Conservation (phyloP, 2,797 vertebrate genomes). For the Scolopax rusticola region DNA sequence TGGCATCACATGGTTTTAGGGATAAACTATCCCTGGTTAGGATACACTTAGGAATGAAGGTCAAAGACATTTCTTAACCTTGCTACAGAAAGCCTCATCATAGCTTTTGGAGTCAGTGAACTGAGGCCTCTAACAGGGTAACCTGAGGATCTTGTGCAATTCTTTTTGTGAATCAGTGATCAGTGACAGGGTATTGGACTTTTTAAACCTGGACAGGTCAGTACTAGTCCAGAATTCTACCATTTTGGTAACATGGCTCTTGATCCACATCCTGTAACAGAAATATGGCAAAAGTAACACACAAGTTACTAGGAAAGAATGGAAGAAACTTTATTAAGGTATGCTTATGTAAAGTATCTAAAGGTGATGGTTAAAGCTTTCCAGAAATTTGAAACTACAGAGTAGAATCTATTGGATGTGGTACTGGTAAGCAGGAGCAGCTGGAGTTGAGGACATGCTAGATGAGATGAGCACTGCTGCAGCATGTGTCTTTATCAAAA, state of each 20-base stretch:
- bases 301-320: neutral
- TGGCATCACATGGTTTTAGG: neutral
- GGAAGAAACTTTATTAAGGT: neutral
- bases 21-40: neutral
- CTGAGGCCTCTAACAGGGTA: neutral
- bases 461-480: neutral
- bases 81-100: neutral
- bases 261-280: neutral
- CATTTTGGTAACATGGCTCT: neutral
- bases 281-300: neutral
- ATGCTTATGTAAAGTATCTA: neutral
- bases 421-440: neutral
- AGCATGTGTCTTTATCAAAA: neutral
- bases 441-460: neutral
- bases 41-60: neutral
- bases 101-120: too few species aligned
- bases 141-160: neutral
- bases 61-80: neutral
- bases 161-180: neutral
- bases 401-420: neutral
- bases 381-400: neutral
- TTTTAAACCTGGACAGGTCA: neutral
- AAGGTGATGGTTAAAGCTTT: neutral
- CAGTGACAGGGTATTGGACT: neutral
- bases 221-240: neutral